phyloP scores from a whole-genome alignment of 2,113 vertebrate species.

The Candoia aspera region DNA sequence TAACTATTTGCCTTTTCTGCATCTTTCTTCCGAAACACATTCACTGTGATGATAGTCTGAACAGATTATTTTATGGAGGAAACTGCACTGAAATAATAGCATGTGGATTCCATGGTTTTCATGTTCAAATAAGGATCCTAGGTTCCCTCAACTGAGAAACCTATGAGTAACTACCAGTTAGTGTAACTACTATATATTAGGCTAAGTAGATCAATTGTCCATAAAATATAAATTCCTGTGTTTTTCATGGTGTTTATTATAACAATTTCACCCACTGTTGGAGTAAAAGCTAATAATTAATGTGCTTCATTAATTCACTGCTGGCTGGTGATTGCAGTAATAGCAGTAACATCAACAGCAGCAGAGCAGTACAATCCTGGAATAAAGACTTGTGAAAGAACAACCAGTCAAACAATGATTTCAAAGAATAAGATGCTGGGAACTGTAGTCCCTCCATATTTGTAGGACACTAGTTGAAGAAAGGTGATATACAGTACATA shows the following conservation, averaged over 20 bases:
- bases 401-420: neutral
- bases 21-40: neutral
- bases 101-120: neutral
- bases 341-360: constrained; percentile 13
- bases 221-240: neutral
- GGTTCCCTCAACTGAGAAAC: neutral
- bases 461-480: neutral
- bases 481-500: neutral
- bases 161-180: neutral
- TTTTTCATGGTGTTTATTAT: neutral
- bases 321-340: constrained; percentile 1
- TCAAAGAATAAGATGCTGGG: neutral
- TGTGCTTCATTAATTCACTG: neutral
- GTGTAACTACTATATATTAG: neutral
- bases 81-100: neutral
- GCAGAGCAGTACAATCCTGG: neutral
- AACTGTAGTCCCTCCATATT: neutral
- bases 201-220: neutral
- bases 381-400: neutral
- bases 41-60: neutral
- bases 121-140: neutral
- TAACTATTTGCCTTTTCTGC: neutral
- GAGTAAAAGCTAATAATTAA: neutral
- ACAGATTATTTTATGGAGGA: neutral
- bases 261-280: neutral